Evolutionary conservation across 53 echinoderm and acorn worm species (phyloP).

Genomic region (Arbacia lixula): DNA sequence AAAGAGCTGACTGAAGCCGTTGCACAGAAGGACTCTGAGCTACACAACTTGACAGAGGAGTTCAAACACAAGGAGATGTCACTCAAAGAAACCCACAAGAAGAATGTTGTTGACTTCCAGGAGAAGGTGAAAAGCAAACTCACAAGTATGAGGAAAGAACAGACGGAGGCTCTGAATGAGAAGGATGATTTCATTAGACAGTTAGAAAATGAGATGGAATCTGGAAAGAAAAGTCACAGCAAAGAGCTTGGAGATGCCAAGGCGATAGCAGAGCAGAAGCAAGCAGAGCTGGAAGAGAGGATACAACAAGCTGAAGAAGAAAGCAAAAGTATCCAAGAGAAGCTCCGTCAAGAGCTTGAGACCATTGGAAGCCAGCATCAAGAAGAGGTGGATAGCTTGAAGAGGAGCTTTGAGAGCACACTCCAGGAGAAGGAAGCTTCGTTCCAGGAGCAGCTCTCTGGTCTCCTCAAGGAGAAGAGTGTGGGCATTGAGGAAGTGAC

Average conservation of each 20-base stretch:
- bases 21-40: slow-evolving; percentile 54
- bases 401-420: slow-evolving; percentile 61
- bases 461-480: slow-evolving; percentile 87
- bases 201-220: slow-evolving; percentile 43
- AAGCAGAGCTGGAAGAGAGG: neutral
- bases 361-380: slow-evolving; percentile 60
- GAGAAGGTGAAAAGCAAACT: slow-evolving; percentile 79
- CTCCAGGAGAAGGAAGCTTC: slow-evolving; percentile 79
- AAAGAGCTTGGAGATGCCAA: slow-evolving; percentile 52
- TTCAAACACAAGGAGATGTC: slow-evolving; percentile 51
- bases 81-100: slow-evolving; percentile 62
- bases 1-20: slow-evolving; percentile 57
- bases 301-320: slow-evolving; percentile 25
- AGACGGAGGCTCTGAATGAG: slow-evolving; percentile 54
- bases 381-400: slow-evolving; percentile 59
- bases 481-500: slow-evolving; percentile 84
- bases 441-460: slow-evolving; percentile 81
- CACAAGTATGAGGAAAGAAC: slow-evolving; percentile 63
- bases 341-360: slow-evolving; percentile 58
- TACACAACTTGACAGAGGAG: slow-evolving; percentile 57
- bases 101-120: slow-evolving; percentile 63
- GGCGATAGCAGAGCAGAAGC: slow-evolving; percentile 46
- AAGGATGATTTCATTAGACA: slow-evolving; percentile 32
- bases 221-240: slow-evolving; percentile 13
- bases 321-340: slow-evolving; percentile 9